Evolutionary conservation across 2,113 vertebrate genomes (phyloP).

Genomic region (Bambusicola thoracicus): DNA sequence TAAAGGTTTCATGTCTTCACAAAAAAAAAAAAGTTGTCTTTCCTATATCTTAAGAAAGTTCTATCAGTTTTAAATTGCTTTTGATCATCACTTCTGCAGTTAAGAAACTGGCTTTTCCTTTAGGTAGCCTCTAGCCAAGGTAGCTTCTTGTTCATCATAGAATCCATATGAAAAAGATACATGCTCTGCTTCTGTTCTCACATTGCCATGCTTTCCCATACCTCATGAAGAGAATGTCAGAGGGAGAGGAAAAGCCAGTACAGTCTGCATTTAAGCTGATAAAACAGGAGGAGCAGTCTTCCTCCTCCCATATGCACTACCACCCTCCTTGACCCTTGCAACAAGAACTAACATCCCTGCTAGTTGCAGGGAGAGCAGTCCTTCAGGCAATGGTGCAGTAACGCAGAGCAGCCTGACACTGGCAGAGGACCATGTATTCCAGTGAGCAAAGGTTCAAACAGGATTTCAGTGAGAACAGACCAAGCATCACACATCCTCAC

Average conservation of each 20-base stretch:
- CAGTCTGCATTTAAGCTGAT: not conserved
- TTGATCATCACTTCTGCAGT: not conserved
- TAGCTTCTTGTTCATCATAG: not conserved
- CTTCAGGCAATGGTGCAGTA: not conserved
- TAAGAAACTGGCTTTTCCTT: not conserved
- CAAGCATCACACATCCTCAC: not conserved
- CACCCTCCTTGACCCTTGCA: not conserved
- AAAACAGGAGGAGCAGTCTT: not conserved
- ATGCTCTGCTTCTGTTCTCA: not conserved
- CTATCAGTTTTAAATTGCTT: not conserved
- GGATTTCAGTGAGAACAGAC: not conserved
- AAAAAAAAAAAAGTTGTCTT: not conserved
- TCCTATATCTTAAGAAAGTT: not conserved
- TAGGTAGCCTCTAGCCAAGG: not conserved
- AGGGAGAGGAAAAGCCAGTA: not conserved
- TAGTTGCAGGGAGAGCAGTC: too few relatives aligned
- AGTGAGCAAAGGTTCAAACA: not conserved
- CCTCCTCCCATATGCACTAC: not conserved
- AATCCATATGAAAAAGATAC: not conserved
- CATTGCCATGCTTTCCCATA: not conserved
- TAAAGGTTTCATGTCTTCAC: not conserved
- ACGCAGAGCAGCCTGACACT: not conserved
- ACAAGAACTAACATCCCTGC: too few relatives aligned
- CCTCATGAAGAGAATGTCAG: not conserved
- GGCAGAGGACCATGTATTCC: not conserved